Conservation (phyloP, 2,797 vertebrate species). For the Morus bassanus region DNA sequence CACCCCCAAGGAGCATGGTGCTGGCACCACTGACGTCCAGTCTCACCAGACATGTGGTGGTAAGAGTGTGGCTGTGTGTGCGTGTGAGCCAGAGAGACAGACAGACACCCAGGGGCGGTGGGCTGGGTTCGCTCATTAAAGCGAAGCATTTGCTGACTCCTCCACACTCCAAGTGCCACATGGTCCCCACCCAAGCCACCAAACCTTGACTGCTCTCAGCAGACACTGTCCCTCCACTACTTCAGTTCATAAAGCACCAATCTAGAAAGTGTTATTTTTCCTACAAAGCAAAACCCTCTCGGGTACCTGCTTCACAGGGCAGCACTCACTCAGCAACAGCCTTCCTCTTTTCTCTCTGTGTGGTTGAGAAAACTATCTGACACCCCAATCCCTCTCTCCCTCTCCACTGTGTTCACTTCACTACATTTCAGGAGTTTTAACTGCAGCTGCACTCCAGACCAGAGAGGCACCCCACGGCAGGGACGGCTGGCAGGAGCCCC, state of each 20-base stretch:
- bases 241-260: neutral
- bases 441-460: neutral
- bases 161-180: neutral
- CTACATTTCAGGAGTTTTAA: neutral
- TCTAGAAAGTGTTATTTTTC: neutral
- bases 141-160: neutral
- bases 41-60: neutral
- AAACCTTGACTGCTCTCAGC: neutral
- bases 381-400: neutral
- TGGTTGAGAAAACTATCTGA: neutral
- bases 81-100: neutral
- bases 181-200: neutral
- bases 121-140: neutral
- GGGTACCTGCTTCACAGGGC: neutral
- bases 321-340: neutral
- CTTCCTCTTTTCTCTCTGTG: neutral
- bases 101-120: rapidly evolving
- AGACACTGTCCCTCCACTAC: neutral
- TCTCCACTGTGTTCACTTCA: neutral
- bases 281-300: neutral
- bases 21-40: neutral
- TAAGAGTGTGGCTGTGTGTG: too few relatives aligned
- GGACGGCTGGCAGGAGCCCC: neutral
- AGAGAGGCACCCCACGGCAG: neutral
- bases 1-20: rapidly evolving